Evolutionary conservation across 2,888 invertebrate genomes (phyloP), one percentile per base, ranked within the genome.

Genomic region (Drosophila falleni): DNA sequence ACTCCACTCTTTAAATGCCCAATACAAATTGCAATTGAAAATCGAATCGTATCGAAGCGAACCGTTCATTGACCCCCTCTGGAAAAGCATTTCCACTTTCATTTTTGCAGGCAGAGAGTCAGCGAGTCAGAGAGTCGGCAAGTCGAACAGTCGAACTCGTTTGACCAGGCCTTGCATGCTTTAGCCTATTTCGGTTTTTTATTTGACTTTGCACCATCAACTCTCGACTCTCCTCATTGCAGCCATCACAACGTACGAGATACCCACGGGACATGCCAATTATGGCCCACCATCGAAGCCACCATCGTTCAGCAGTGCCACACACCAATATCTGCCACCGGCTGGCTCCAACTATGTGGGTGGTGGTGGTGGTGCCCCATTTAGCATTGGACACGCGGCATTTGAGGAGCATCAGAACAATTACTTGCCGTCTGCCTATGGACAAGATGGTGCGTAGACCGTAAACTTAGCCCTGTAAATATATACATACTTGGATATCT

Each of bases 251-350:
- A 84, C 91, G 39, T 92, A 92, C 72, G 92, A 92, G 78, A 92
- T 92, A 75, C 91, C 91, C 47, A 82, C 81, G 53, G 91, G 91
- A 39, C 92, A 92, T 65, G 78, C 88, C 60, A 91, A 81, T 80
- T 92, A 92, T 63, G 92, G 92, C n/a, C 92, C 92, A 41, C 92
- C 92, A 72, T 90, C 92, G 37, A 92, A 92, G 75, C 89, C 92
- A 15, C 91, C 91, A 67, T 76, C 90, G 11, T 92, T 84, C 58
- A 91, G 89, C 86, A 90, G 90, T 51, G 90, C 91, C 71, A 91
- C 92, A 65, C 90, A 91, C 72, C 91, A 91, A 58, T 92, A 92
- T 73, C 74, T 92, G 67, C 91, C 92, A 44, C 90, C 91, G n/a
- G 85, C 80, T 31, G 92, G 90, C 49, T 78, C 82, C 47, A 84